These are phyloP conservation scores for Drosophila robusta DNA, from an alignment of 2,888 invertebrate species.

Conservation along the genomic window DNA sequence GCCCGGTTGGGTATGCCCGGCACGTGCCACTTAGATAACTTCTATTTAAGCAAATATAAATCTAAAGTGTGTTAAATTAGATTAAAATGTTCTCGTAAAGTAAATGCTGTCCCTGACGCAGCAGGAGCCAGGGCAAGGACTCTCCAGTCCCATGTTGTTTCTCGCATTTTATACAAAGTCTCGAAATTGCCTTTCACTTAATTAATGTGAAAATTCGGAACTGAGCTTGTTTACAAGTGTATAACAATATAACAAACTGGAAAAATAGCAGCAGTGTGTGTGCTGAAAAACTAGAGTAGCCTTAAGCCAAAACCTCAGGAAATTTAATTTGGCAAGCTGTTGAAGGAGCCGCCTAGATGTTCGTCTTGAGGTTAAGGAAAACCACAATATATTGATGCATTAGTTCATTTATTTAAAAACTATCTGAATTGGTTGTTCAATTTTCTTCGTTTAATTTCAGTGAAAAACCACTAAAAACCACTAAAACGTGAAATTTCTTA, in stretches of 20 bases:
- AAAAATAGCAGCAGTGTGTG: not conserved
- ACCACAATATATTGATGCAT: constrained; percentile 22
- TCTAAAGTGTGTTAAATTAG: constrained; percentile 81
- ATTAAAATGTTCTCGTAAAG: constrained; percentile 79
- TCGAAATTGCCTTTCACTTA: constrained; percentile 34
- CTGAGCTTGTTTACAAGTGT: constrained; percentile 22
- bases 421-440: not conserved
- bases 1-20: constrained; percentile 54
- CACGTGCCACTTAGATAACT: constrained; percentile 76
- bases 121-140: not conserved
- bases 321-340: constrained; percentile 9
- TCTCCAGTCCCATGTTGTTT: constrained; percentile 23
- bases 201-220: constrained; percentile 39
- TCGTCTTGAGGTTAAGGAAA: not conserved
- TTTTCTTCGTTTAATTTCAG: not conserved
- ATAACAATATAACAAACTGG: not conserved
- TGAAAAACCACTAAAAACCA: not conserved
- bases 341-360: not conserved
- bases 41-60: constrained; percentile 82
- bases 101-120: constrained; percentile 39
- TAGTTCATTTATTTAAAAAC: not conserved
- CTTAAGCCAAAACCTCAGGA: constrained; percentile 13
- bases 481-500: not conserved
- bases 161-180: constrained; percentile 25
- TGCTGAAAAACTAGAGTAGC: not conserved